Evolutionary conservation across 2,113 vertebrate species (phyloP), one percentile per base, ranked within the genome.

Genomic region (Heterotilapia buettikoferi): DNA sequence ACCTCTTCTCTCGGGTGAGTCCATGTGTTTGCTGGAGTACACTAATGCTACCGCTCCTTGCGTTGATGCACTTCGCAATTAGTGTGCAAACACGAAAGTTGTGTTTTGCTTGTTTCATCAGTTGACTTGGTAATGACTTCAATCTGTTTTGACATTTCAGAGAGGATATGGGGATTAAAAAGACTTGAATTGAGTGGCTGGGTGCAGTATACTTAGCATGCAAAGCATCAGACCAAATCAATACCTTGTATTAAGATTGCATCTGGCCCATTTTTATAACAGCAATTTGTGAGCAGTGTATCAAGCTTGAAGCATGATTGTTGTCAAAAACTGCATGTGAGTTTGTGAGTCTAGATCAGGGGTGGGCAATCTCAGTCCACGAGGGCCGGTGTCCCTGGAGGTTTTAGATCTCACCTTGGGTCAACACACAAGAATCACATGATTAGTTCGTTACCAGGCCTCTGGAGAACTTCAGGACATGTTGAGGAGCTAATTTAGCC

Each of bases 1-100:
- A 96, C 13, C 88, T 96, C 76, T 92, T 96, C 24, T 94, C 95
- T 38, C 94, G 95, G 38, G 98, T 98, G 94, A 98, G 98, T 91
- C 45, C 80, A 36, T 1, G 26, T 3, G 7, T 82, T 54, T 12
- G 3, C 50, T 29, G 10, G 12, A 16, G 6, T 50, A 1, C 52
- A 82, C 2, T 9, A 13, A 56, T 29, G 53, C 9, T 61, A 4
- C 12, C 7, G 5, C 29, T 76, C 31, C 24, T 66, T 19, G 40
- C 5, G 2, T 50, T n/a, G 16, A 5, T 29, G 16, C 73, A 52
- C 10, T 50, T 76, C 19, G 43, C 71, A 78, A 45, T 1, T 47
- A 29, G 24, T 47, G 40, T 29, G 14, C 14, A 76, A 18, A 47
- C 9, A 76, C 3, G 0, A 47, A 76, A 47, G 71, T 47, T 47